Conservation (phyloP, 2,888 invertebrate species). For the Drepanosiphum platanoidis region DNA sequence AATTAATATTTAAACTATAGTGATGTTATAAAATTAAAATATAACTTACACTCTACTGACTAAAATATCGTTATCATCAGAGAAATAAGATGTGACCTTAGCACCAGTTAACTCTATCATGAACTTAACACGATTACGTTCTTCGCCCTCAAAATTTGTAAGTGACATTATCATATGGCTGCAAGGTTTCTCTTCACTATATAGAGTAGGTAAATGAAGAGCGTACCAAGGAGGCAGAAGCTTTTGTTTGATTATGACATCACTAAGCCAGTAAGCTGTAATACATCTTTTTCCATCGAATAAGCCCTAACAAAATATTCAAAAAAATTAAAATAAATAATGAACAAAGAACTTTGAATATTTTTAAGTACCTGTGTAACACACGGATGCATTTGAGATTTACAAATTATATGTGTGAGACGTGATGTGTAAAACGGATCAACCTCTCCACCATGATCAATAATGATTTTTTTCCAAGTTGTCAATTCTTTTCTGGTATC, state of each 20-base stretch:
- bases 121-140: constrained; percentile 81
- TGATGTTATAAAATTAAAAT: neutral
- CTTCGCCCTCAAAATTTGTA: constrained; percentile 90
- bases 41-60: constrained; percentile 72
- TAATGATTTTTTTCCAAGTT: constrained; percentile 78
- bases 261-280: constrained; percentile 90
- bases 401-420: constrained; percentile 92
- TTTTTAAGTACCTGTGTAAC: constrained; percentile 78
- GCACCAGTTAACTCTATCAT: constrained; percentile 90
- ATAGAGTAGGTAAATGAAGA: constrained; percentile 86
- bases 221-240: constrained; percentile 94
- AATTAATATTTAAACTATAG: no score
- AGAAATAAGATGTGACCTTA: constrained; percentile 73
- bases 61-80: constrained; percentile 77
- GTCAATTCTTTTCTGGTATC: constrained; percentile 71
- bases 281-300: constrained; percentile 78
- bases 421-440: constrained; percentile 84
- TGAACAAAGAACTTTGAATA: neutral
- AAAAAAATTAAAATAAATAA: neutral
- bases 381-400: constrained; percentile 88
- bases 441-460: constrained; percentile 87
- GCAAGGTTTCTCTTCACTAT: constrained; percentile 76
- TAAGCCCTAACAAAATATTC: constrained; percentile 67
- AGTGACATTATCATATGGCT: constrained; percentile 77
- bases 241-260: constrained; percentile 85